Evolutionary conservation across 2,797 vertebrate species (phyloP).

Genomic region (Sebastes aleutianus): DNA sequence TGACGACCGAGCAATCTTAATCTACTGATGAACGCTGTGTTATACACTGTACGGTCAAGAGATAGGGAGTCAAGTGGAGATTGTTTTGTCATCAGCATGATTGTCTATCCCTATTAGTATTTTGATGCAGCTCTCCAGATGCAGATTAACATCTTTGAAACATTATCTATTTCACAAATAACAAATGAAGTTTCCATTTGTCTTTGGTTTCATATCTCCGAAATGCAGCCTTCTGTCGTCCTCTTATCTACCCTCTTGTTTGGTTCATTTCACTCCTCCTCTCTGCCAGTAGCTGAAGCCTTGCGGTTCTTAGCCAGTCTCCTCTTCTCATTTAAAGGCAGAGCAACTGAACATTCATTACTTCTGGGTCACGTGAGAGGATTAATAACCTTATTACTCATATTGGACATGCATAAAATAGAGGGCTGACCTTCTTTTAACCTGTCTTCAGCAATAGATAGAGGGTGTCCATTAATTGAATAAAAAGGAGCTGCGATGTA

Average conservation of each 20-base stretch:
- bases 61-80: not conserved
- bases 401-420: constrained; percentile 71
- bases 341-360: constrained; percentile 55
- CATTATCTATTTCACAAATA: not conserved
- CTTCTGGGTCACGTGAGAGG: constrained; percentile 56
- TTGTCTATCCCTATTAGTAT: not conserved
- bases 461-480: constrained; percentile 64
- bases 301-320: constrained; percentile 17
- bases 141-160: not conserved
- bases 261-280: constrained; percentile 10
- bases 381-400: constrained; percentile 75
- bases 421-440: constrained; percentile 69
- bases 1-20: not conserved
- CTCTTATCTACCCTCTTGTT: not conserved
- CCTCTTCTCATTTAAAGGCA: constrained; percentile 34
- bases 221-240: not conserved
- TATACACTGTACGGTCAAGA: not conserved
- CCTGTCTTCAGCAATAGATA: constrained; percentile 52
- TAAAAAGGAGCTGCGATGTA: constrained; percentile 36
- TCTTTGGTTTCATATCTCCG: constrained; percentile 1
- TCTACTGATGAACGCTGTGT: not conserved
- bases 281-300: not conserved
- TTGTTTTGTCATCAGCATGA: not conserved
- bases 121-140: not conserved
- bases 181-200: not conserved